Conservation (phyloP, 2,888 invertebrate species). For the Ceraclea dissimilis region DNA sequence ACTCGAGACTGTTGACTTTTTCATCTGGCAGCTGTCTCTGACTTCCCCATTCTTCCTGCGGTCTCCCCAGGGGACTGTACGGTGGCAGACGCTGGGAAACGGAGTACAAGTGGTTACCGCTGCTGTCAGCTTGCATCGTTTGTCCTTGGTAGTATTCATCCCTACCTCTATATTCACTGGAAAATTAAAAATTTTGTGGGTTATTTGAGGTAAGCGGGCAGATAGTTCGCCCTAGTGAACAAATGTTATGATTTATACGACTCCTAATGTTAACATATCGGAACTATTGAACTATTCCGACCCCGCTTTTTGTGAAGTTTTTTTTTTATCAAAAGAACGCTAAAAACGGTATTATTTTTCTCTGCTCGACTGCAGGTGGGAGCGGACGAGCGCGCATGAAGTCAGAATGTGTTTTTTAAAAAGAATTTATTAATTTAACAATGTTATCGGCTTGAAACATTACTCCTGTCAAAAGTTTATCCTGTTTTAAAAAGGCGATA, state of each 20-base stretch:
- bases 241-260: too few relatives aligned
- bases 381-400: too few relatives aligned
- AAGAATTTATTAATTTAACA: too few relatives aligned
- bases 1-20: constrained; percentile 47
- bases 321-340: not conserved
- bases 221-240: too few relatives aligned
- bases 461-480: too few relatives aligned
- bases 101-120: constrained; percentile 50
- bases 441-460: too few relatives aligned
- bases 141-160: constrained; percentile 48
- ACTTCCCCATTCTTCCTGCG: constrained; percentile 47
- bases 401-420: too few relatives aligned
- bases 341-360: too few relatives aligned
- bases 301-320: not conserved
- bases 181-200: constrained; percentile 26
- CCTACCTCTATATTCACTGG: constrained; percentile 44
- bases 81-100: constrained; percentile 54
- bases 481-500: too few relatives aligned
- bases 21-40: constrained; percentile 46
- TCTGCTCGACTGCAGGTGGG: too few relatives aligned
- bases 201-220: too few relatives aligned
- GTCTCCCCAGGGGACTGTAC: constrained; percentile 45
- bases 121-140: constrained; percentile 46
- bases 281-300: not conserved
- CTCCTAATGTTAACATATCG: too few relatives aligned